A percentile compares a stretch with the other conserved stretches of the same genome.
phyloP scores from a whole-genome alignment of 1,140 invertebrate species.

The Atta colombica region DNA sequence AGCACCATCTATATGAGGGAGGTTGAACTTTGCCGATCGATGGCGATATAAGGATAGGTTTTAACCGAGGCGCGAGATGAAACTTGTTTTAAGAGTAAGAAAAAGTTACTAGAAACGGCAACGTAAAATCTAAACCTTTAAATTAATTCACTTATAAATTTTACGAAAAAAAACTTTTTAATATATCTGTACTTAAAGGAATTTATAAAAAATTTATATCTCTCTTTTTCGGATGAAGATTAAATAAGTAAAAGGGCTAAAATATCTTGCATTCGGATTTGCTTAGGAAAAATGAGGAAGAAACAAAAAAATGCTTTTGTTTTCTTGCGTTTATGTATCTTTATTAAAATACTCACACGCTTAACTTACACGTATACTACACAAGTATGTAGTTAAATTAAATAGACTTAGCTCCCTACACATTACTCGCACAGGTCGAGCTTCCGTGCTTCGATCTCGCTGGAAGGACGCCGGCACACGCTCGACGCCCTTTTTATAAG shows the following conservation, averaged over 20 bases:
- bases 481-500: constrained; percentile 46
- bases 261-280: neutral
- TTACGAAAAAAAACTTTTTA: no score
- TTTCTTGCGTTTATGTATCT: constrained; percentile 55
- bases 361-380: constrained; percentile 76
- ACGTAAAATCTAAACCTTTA: neutral
- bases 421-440: constrained; percentile 19
- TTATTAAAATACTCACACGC: constrained; percentile 77
- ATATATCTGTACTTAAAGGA: neutral
- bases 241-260: neutral
- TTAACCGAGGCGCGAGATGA: constrained; percentile 2
- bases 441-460: constrained; percentile 47
- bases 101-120: constrained; percentile 19
- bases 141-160: neutral
- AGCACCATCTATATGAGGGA: constrained; percentile 52
- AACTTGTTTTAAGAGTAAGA: neutral
- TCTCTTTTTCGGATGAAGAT: neutral
- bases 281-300: neutral
- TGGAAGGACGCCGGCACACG: constrained; percentile 2
- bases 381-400: constrained; percentile 77
- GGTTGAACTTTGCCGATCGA: constrained; percentile 47
- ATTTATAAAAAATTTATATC: neutral
- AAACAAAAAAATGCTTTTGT: neutral
- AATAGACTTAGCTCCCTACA: constrained; percentile 73
- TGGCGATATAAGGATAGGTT: constrained; percentile 15